A percentile compares a stretch with the other conserved stretches of the same genome.
phyloP scores from a whole-genome alignment of 92 coral and sea anemone species.

The Porites rus region DNA sequence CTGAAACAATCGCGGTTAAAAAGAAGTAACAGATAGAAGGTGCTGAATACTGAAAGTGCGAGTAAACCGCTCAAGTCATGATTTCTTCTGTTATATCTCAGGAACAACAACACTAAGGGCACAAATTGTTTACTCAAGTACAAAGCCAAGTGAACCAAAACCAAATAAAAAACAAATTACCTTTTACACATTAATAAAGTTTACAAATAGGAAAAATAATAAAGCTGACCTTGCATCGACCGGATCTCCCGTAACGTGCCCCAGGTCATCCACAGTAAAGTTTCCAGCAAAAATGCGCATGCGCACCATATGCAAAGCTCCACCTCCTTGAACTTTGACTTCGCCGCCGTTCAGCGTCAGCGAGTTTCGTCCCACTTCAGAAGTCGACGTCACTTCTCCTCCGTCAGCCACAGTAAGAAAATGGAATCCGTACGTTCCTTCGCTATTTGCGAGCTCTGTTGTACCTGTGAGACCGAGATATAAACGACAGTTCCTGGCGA shows the following conservation, averaged over 20 bases:
- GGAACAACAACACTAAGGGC: too few relatives aligned
- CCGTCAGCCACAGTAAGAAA: conserved; percentile 90
- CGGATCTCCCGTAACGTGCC: conserved; percentile 78
- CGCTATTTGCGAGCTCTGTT: conserved; percentile 84
- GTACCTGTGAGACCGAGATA: conserved; percentile 84
- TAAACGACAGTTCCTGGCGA: conserved; percentile 78
- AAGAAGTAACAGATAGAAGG: too few relatives aligned
- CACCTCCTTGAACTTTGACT: conserved; percentile 91
- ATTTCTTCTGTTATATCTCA: too few relatives aligned
- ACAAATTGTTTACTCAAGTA: too few relatives aligned
- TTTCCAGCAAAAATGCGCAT: conserved; percentile 84
- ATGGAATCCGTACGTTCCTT: conserved; percentile 77
- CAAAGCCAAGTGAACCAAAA: too few relatives aligned
- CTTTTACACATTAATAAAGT: too few relatives aligned
- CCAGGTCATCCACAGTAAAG: conserved; percentile 90
- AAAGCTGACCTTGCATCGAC: conserved; percentile 75
- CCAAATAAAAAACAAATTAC: too few relatives aligned
- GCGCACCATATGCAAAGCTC: conserved; percentile 80
- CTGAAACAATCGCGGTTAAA: too few relatives aligned
- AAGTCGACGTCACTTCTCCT: conserved; percentile 91
- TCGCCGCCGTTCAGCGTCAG: conserved; percentile 77
- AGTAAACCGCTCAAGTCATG: too few relatives aligned
- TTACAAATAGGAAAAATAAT: neutral
- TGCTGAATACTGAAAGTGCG: too few relatives aligned
- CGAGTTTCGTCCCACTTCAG: conserved; percentile 69